These are phyloP conservation scores for Gasteruption jaculator DNA, from an alignment of 2,888 invertebrate species.

Conservation along the genomic window DNA sequence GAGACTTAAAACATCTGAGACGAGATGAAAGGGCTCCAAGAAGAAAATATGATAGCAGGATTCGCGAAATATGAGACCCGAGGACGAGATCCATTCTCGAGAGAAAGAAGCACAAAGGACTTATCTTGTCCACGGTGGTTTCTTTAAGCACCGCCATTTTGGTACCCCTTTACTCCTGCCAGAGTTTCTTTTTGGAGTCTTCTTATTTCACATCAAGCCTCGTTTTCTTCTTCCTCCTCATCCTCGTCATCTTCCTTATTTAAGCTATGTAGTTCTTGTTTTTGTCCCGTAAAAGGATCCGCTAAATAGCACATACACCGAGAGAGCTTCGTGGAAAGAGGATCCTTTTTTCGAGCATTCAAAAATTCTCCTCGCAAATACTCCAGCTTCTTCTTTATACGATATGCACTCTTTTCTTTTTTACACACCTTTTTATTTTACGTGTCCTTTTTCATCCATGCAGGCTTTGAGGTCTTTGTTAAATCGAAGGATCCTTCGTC, in stretches of 20 bases:
- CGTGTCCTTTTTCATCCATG: too few species aligned
- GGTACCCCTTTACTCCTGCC: constrained; percentile 27
- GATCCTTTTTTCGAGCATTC: constrained; percentile 38
- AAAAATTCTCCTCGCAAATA: too few species aligned
- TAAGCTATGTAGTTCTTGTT: constrained; percentile 23
- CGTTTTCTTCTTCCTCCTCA: constrained; percentile 18
- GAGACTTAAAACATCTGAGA: constrained; percentile 8
- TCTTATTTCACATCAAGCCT: constrained; percentile 18
- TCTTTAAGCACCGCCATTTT: constrained; percentile 34
- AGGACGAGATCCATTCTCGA: constrained; percentile 34
- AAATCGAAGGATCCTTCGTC: too few species aligned
- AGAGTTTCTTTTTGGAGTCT: constrained; percentile 3
- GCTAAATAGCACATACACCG: constrained; percentile 41
- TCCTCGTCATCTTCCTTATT: constrained; percentile 22
- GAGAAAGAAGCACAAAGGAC: constrained; percentile 41
- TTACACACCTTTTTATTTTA: too few species aligned
- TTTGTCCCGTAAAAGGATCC: constrained; percentile 42
- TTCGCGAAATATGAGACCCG: constrained; percentile 50
- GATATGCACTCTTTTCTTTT: too few species aligned
- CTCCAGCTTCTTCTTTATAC: too few species aligned
- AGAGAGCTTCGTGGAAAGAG: constrained; percentile 43
- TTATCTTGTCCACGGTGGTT: constrained; percentile 43
- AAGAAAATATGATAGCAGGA: constrained; percentile 49
- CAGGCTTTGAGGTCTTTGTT: too few species aligned
- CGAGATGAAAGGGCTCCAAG: constrained; percentile 6